Conservation (phyloP, 2,888 invertebrate genomes). For the Leptopilina syphax region DNA sequence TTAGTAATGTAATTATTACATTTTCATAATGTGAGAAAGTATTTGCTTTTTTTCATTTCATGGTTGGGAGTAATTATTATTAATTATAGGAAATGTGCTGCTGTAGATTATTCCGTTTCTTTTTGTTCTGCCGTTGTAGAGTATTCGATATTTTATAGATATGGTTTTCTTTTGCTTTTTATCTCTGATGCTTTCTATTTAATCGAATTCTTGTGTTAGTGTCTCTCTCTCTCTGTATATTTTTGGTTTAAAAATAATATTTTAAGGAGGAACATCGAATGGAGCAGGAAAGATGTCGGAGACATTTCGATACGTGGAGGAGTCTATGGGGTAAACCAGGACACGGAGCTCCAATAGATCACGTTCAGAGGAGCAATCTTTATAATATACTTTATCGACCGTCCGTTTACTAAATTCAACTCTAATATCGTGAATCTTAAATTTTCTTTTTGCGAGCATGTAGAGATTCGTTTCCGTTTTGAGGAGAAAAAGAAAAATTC, state of each 20-base stretch:
- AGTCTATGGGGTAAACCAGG: conserved; percentile 90
- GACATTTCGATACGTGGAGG: conserved; percentile 87
- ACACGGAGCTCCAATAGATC: conserved; percentile 80
- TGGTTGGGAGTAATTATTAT: too few relatives aligned
- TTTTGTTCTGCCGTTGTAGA: neutral
- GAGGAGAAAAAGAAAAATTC: neutral
- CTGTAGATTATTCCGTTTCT: neutral
- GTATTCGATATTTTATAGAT: neutral
- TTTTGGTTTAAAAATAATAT: conserved; percentile 52
- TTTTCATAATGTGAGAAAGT: too few relatives aligned
- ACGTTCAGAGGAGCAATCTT: conserved; percentile 72
- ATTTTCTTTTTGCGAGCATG: neutral
- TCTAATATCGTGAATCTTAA: conserved; percentile 21
- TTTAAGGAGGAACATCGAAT: conserved; percentile 80
- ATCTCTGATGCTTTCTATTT: conserved; percentile 5
- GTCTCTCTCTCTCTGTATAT: neutral
- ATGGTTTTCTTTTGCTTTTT: neutral
- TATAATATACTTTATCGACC: conserved; percentile 73
- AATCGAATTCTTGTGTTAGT: conserved; percentile 9
- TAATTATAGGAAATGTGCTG: too few relatives aligned
- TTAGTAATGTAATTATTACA: too few relatives aligned
- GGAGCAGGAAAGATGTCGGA: conserved; percentile 83
- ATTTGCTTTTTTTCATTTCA: too few relatives aligned
- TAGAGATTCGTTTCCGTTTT: neutral
- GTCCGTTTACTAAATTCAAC: conserved; percentile 63